A percentile compares a stretch with the other conserved stretches of the same genome.
These are phyloP conservation scores for Gracilinanus agilis DNA, from an alignment of 2,113 vertebrate genomes.

Conservation along the genomic window DNA sequence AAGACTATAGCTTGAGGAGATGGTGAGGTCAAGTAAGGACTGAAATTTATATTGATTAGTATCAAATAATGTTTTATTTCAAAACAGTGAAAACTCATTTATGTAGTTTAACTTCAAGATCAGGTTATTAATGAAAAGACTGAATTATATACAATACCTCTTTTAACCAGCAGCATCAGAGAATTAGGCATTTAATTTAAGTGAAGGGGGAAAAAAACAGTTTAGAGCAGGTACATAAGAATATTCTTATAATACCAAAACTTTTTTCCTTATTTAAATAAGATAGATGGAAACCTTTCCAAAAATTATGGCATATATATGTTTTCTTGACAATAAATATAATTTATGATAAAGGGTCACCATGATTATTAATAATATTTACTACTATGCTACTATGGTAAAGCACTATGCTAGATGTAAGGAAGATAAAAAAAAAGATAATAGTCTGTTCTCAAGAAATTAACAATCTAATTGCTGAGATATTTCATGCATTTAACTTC, in stretches of 20 bases:
- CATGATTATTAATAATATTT: neutral
- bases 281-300: neutral
- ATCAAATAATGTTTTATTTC: conserved; percentile 31
- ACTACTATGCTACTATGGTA: neutral
- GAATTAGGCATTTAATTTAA: neutral
- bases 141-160: conserved; percentile 40
- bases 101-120: conserved; percentile 20
- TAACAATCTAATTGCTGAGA: neutral
- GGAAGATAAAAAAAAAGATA: neutral
- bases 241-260: neutral
- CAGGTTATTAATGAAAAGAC: conserved; percentile 48
- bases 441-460: neutral
- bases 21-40: neutral
- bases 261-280: neutral
- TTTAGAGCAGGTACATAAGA: neutral
- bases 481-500: neutral
- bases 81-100: conserved; percentile 45
- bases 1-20: neutral
- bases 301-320: neutral
- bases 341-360: neutral
- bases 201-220: neutral
- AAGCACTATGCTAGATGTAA: neutral
- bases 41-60: neutral
- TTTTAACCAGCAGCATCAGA: neutral
- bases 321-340: neutral